These are phyloP conservation scores for Falco rusticolus DNA, from an alignment of 2,797 vertebrate species.

Conservation along the genomic window DNA sequence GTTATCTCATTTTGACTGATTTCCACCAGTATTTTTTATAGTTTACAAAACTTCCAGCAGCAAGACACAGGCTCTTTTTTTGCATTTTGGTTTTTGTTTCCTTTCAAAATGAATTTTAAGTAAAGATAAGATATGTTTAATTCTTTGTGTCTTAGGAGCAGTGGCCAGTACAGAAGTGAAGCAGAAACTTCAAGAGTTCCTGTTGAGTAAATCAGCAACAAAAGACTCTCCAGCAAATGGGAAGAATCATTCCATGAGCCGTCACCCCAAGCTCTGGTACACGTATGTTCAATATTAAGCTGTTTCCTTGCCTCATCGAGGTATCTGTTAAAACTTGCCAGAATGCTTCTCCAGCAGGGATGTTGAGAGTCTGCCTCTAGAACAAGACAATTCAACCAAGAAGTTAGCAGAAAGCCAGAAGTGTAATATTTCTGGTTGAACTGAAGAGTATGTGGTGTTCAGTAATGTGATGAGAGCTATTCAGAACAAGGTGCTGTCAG, in stretches of 20 bases:
- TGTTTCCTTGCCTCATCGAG: neutral
- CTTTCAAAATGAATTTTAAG: neutral
- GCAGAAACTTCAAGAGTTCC: slow-evolving; percentile 99
- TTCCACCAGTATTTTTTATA: neutral
- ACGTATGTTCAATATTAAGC: slow-evolving; percentile 83
- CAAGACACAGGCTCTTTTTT: neutral
- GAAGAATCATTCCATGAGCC: slow-evolving; percentile 87
- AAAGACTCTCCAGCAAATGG: slow-evolving; percentile 90
- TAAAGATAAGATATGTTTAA: neutral
- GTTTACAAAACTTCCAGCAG: neutral
- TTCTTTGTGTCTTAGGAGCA: slow-evolving; percentile 85
- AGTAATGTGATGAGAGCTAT: neutral
- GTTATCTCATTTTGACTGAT: slow-evolving; percentile 22
- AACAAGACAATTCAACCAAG: neutral
- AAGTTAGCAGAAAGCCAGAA: neutral
- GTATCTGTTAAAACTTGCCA: neutral
- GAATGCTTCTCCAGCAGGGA: neutral
- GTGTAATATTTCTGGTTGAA: neutral
- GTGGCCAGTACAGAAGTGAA: slow-evolving; percentile 98
- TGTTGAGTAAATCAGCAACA: slow-evolving; percentile 94
- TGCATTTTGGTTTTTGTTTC: neutral
- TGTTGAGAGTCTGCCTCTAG: neutral
- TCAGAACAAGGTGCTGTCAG: neutral
- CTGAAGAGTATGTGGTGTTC: neutral
- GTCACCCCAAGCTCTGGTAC: slow-evolving; percentile 96